Evolutionary conservation across 2,888 invertebrate species (phyloP).

Genomic region (Hypomecis atomaria): DNA sequence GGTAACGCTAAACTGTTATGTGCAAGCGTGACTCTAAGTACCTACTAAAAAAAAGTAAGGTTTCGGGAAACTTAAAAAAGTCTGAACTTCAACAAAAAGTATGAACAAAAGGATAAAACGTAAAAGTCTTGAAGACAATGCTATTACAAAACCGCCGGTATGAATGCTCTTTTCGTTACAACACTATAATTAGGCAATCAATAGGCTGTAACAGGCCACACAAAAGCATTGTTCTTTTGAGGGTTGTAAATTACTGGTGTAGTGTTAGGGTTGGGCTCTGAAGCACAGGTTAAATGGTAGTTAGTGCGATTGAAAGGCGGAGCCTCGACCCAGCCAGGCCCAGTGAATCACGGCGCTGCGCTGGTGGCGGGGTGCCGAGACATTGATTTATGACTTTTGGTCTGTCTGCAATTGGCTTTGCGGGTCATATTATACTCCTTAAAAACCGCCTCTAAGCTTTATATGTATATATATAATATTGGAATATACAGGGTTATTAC

Average conservation of each 20-base stretch:
- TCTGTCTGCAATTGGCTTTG: constrained; percentile 4
- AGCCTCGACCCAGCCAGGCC: constrained; percentile 21
- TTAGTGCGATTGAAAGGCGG: constrained; percentile 34
- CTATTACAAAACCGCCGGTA: not conserved
- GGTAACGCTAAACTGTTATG: no score
- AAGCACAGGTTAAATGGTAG: constrained; percentile 2
- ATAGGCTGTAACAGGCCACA: constrained; percentile 17
- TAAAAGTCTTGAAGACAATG: not conserved
- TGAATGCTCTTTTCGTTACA: constrained; percentile 19
- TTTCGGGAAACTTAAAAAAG: not conserved
- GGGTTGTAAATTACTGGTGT: constrained; percentile 34
- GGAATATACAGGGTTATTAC: no score
- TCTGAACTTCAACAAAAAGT: no score
- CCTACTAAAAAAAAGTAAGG: not conserved
- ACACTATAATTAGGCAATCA: constrained; percentile 20
- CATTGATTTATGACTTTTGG: constrained; percentile 45
- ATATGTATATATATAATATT: no score
- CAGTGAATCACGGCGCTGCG: constrained; percentile 20
- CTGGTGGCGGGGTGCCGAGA: constrained; percentile 1
- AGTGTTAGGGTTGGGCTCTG: constrained; percentile 5
- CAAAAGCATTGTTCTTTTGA: constrained; percentile 37
- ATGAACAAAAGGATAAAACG: not conserved
- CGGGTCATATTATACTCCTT: not conserved
- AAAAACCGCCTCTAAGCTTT: no score
- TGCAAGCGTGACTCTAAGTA: no score